Conservation (phyloP, 2,113 vertebrate genomes). For the Charina bottae region DNA sequence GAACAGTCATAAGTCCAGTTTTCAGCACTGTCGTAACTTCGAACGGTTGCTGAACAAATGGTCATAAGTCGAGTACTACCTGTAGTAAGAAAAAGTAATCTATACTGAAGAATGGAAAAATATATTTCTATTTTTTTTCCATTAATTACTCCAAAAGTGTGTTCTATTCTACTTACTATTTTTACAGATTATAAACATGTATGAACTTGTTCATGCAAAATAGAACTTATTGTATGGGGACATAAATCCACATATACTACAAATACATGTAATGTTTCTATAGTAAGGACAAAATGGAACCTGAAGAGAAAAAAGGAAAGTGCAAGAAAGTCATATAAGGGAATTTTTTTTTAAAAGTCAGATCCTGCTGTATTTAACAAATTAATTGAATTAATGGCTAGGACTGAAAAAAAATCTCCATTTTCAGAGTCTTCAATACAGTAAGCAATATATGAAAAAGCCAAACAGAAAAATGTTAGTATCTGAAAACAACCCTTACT, state of each 20-base stretch:
- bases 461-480: background rate
- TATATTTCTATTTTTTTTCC: background rate
- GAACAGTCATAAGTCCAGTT: no score
- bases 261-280: no score
- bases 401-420: background rate
- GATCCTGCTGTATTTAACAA: background rate
- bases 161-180: background rate
- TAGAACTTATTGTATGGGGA: background rate
- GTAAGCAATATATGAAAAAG: slow-evolving; percentile 8
- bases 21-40: no score
- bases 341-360: background rate
- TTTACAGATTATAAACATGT: background rate
- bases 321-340: background rate
- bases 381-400: background rate
- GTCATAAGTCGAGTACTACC: no score
- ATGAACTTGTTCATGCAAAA: background rate
- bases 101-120: background rate
- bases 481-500: background rate
- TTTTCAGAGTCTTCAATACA: background rate
- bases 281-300: background rate
- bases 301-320: background rate
- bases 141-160: background rate
- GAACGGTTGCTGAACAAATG: no score
- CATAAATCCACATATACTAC: background rate
- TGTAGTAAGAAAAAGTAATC: background rate